Evolutionary conservation across 1,140 invertebrate species (phyloP).

Genomic region (Subanguina moxae): DNA sequence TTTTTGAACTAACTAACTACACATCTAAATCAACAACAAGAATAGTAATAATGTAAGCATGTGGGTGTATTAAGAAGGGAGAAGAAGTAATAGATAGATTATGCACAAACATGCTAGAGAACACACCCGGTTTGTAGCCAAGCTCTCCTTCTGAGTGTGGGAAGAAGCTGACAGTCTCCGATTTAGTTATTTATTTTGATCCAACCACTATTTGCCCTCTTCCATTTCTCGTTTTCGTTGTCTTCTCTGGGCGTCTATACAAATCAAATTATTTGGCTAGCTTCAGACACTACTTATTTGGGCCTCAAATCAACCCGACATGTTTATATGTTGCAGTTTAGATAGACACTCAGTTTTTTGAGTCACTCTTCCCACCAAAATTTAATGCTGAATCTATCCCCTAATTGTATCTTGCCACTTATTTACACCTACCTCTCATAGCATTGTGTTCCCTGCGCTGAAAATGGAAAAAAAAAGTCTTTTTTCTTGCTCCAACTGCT

Average conservation of each 20-base stretch:
- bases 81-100: neutral
- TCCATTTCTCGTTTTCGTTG: constrained; percentile 28
- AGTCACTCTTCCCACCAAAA: too few relatives aligned
- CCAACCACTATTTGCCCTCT: constrained; percentile 2
- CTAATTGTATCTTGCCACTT: neutral
- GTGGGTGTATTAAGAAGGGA: neutral
- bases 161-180: too few relatives aligned
- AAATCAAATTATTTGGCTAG: too few relatives aligned
- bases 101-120: constrained; percentile 1
- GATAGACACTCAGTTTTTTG: too few relatives aligned
- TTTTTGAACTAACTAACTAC: too few relatives aligned
- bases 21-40: too few relatives aligned
- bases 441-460: constrained; percentile 27
- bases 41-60: too few relatives aligned
- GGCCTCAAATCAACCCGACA: too few relatives aligned
- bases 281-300: too few relatives aligned
- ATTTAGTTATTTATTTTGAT: too few relatives aligned
- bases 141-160: neutral
- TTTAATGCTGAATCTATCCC: too few relatives aligned
- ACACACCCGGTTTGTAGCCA: constrained; percentile 1
- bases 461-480: constrained; percentile 11
- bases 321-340: too few relatives aligned
- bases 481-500: neutral
- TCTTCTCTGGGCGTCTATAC: constrained; percentile 22
- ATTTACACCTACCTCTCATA: constrained; percentile 6